Evolutionary conservation across 2,888 invertebrate species (phyloP).

Genomic region (Mimumesa dahlbomi): DNA sequence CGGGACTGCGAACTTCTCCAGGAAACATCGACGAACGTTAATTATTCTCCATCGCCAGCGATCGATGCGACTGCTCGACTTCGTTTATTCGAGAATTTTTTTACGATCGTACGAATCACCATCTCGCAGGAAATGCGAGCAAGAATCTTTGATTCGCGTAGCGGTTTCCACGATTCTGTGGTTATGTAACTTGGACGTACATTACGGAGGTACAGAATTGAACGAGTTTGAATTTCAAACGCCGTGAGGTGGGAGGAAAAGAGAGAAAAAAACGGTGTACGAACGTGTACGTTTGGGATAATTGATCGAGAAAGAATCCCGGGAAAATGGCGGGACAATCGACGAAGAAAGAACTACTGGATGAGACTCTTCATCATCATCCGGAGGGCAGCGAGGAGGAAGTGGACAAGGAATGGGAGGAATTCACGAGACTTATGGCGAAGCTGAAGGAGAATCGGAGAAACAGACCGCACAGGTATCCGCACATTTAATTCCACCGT

Average conservation of each 20-base stretch:
- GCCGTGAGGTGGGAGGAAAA: no score
- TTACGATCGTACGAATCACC: neutral
- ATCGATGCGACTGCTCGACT: no score
- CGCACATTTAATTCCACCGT: neutral
- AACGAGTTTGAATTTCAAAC: no score
- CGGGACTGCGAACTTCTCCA: no score
- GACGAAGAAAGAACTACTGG: constrained; percentile 71
- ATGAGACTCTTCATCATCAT: constrained; percentile 73
- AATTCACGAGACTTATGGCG: constrained; percentile 82
- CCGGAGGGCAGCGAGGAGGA: constrained; percentile 82
- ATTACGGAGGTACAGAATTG: no score
- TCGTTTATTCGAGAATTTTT: no score
- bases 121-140: neutral
- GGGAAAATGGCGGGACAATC: constrained; percentile 69
- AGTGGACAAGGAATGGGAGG: constrained; percentile 84
- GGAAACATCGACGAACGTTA: no score
- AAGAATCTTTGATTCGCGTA: neutral
- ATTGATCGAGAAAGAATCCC: constrained; percentile 1
- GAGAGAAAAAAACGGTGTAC: neutral
- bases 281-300: neutral
- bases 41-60: no score
- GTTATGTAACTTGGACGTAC: no score
- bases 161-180: no score
- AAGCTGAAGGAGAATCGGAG: constrained; percentile 79
- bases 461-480: constrained; percentile 76